Conservation (phyloP, 2,888 invertebrate genomes). For the Mesoligia furuncula region DNA sequence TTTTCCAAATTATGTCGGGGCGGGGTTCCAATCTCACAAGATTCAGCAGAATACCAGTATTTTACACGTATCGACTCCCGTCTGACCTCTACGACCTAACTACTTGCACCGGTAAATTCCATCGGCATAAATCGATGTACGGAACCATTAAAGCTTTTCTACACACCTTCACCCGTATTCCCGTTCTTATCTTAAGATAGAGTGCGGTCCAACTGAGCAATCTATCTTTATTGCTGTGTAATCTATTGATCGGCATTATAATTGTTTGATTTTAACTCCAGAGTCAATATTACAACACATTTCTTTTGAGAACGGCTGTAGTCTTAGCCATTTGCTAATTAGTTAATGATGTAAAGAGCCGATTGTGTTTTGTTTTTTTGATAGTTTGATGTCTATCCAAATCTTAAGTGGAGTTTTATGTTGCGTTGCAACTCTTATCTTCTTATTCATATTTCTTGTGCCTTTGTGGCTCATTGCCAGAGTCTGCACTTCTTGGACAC, state of each 20-base stretch:
- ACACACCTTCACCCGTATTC: slow-evolving; percentile 54
- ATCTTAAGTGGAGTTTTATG: background rate
- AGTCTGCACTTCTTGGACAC: background rate
- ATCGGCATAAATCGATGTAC: slow-evolving; percentile 52
- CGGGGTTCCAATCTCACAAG: slow-evolving; percentile 52
- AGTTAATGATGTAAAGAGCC: slow-evolving; percentile 2
- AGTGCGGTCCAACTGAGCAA: slow-evolving; percentile 49
- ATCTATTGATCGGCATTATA: slow-evolving; percentile 64
- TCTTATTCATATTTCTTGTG: slow-evolving; percentile 5
- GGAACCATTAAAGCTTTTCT: slow-evolving; percentile 62
- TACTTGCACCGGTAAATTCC: slow-evolving; percentile 46
- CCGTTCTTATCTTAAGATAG: slow-evolving; percentile 62
- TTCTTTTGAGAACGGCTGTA: slow-evolving; percentile 17
- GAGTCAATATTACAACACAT: slow-evolving; percentile 52
- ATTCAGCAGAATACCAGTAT: slow-evolving; percentile 42
- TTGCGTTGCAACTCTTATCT: slow-evolving; percentile 16
- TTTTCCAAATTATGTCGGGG: slow-evolving; percentile 52
- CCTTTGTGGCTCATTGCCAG: slow-evolving; percentile 34
- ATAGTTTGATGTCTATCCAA: background rate
- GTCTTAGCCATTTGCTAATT: slow-evolving; percentile 31
- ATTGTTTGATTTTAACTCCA: slow-evolving; percentile 57
- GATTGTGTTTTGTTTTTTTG: slow-evolving; percentile 2
- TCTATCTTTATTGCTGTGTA: slow-evolving; percentile 63
- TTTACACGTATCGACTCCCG: slow-evolving; percentile 52
- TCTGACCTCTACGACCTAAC: slow-evolving; percentile 49